phyloP scores from a whole-genome alignment of 2,113 vertebrate genomes.

The Dicaeum eximium region DNA sequence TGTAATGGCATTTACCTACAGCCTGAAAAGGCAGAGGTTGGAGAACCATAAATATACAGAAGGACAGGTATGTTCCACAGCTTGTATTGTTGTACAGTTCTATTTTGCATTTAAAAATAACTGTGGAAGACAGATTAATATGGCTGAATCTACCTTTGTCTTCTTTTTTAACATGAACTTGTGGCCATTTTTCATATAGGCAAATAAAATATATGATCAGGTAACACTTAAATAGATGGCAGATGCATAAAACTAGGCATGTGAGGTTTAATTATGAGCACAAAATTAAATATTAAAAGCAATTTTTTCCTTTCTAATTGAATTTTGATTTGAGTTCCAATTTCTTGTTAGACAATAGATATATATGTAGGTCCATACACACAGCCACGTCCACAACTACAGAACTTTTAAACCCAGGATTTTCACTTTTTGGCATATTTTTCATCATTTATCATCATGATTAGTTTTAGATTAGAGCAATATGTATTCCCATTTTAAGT shows the following conservation, averaged over 20 bases:
- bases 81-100: neutral
- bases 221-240: neutral
- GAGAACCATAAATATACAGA: neutral
- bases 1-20: neutral
- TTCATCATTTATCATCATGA: constrained; percentile 47
- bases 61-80: neutral
- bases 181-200: neutral
- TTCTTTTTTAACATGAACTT: neutral
- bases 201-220: neutral
- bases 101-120: neutral
- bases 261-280: neutral
- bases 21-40: neutral
- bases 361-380: neutral
- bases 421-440: constrained; percentile 46
- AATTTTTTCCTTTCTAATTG: neutral
- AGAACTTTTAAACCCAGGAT: neutral
- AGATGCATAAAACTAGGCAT: neutral
- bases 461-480: constrained; percentile 53
- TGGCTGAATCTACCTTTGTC: neutral
- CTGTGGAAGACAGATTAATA: neutral
- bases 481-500: constrained; percentile 49
- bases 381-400: neutral
- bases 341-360: neutral
- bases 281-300: neutral
- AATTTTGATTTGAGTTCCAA: neutral